Base-by-base conservation (phyloP, 2,888 invertebrate species). In the Seira musarum region DNA sequence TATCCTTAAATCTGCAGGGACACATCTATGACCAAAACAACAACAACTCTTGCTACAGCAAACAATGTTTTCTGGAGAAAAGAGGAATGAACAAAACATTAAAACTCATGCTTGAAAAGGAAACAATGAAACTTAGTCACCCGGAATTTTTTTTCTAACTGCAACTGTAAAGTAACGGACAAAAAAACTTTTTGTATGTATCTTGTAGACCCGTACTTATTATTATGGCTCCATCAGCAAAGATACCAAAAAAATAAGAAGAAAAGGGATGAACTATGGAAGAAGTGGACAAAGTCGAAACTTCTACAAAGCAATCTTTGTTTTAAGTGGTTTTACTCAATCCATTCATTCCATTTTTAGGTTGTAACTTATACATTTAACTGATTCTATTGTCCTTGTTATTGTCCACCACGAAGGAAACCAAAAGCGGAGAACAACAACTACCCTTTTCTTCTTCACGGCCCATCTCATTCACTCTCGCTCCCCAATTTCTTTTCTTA, bases 1-100 rank as follows among this genome's bases (percentile, higher is more conserved):
- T 77, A 77, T 77, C 77, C 77, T 57, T 65, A 77, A 77, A 77
- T 77, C 77, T 77, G 70, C 60, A 53, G 77, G 77, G 77, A 77
- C 77, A 70, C 70, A 77, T 77, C 65, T 70, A 77, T 40, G 40
- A 40, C 68, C 70, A 70, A 30, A 60, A 65, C 30, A n/a, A 49
- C 5, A 49, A 17, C 15, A 13, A 19, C 53, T 53, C n/a, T 53
- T 53, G 22, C 22, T 61, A 22, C 22, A 61, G 6, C 22, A 61
- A 21, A 22, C 13, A 21, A 21, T 61, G 21, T 61, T 3, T 6
- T 61, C 19, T 13, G n/a, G 53, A 68, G 24, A 68, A 61, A 70
- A 30, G 30, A 60, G 57, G 69, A 69, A 70, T 76, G 64, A 69
- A 64, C 65, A 70, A 70, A 70, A 70, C 77, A 77, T 77, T 77